Percentiles rank a stretch among this genome's conserved stretches.
These are phyloP conservation scores for Atrichornis clamosus DNA, from an alignment of 2,113 vertebrate species.

Conservation along the genomic window DNA sequence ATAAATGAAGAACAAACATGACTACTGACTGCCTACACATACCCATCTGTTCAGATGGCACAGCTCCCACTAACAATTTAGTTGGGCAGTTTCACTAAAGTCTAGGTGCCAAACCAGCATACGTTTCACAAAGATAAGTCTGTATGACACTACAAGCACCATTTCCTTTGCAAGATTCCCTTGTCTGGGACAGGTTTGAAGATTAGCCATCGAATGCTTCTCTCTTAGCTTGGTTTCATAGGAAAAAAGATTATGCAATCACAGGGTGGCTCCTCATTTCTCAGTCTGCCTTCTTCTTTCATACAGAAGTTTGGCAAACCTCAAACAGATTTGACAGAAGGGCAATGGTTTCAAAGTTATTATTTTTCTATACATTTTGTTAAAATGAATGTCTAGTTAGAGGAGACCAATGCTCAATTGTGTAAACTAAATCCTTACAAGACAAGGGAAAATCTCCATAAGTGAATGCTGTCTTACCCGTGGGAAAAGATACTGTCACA, in stretches of 20 bases:
- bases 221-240: neutral
- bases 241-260: neutral
- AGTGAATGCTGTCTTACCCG: neutral
- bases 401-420: neutral
- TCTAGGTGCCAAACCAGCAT: conserved; percentile 60
- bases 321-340: neutral
- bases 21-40: conserved; percentile 59
- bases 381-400: neutral
- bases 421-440: neutral
- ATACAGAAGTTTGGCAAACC: neutral
- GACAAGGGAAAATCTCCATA: neutral
- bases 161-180: neutral
- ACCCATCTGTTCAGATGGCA: conserved; percentile 68
- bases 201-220: neutral
- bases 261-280: neutral
- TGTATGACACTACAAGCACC: neutral
- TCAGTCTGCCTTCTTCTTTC: neutral
- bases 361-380: neutral
- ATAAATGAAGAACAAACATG: conserved; percentile 61
- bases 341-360: neutral
- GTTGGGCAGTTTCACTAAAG: conserved; percentile 48
- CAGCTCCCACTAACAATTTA: conserved; percentile 55
- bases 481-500: neutral
- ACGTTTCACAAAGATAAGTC: conserved; percentile 50
- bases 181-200: conserved; percentile 9